Percentiles rank a stretch among this genome's conserved stretches.
phyloP scores from a whole-genome alignment of 2,113 vertebrate genomes.

The Podilymbus podiceps region DNA sequence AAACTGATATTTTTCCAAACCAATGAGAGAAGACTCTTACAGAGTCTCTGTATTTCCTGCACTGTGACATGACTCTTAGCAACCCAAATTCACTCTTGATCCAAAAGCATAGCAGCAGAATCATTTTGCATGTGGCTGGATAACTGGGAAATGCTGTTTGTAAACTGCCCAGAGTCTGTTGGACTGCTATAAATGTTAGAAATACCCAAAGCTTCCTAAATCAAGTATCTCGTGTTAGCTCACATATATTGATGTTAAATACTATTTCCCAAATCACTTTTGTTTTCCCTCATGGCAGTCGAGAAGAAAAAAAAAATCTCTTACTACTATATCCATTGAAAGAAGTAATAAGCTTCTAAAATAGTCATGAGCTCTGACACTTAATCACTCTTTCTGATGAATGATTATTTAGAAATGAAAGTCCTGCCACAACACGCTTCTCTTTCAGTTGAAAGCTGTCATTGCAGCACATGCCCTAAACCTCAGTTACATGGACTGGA shows the following conservation, averaged over 20 bases:
- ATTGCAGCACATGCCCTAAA: not conserved
- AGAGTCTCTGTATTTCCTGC: not conserved
- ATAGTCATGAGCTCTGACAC: not conserved
- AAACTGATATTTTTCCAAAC: not conserved
- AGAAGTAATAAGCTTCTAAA: constrained; percentile 17
- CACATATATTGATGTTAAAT: not conserved
- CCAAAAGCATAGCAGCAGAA: not conserved
- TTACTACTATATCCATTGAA: not conserved
- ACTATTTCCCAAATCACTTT: constrained; percentile 25
- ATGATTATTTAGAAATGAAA: constrained; percentile 2
- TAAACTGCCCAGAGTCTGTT: not conserved
- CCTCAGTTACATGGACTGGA: not conserved
- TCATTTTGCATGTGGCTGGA: not conserved
- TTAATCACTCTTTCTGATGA: constrained; percentile 18
- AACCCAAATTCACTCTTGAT: not conserved
- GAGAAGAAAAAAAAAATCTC: not conserved
- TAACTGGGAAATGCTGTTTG: not conserved
- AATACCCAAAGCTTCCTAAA: not conserved
- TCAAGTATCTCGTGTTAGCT: not conserved
- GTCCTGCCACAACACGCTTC: constrained; percentile 9
- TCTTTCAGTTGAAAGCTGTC: not conserved
- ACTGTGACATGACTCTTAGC: not conserved
- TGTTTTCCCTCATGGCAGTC: not conserved
- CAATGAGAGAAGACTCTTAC: not conserved
- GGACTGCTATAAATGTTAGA: not conserved